A percentile compares a stretch with the other conserved stretches of the same genome.
These are phyloP conservation scores for Cephus pulcher DNA, from an alignment of 2,888 invertebrate species.

Conservation along the genomic window DNA sequence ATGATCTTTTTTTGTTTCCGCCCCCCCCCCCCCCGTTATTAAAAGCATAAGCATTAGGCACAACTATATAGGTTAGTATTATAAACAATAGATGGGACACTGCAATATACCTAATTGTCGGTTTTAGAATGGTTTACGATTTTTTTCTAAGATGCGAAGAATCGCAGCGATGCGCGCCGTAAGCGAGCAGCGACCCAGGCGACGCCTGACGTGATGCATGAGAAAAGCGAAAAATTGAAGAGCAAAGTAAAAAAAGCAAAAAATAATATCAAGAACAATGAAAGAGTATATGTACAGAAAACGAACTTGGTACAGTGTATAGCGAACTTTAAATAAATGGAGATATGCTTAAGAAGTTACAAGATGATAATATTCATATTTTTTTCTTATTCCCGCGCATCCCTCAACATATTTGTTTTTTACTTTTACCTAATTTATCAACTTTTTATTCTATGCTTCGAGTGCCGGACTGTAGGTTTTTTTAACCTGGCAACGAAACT, in stretches of 20 bases:
- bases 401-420: background rate
- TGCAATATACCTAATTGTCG: conserved; percentile 65
- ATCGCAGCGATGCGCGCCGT: conserved; percentile 27
- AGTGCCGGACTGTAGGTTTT: background rate
- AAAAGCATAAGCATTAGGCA: background rate
- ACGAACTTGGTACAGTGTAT: conserved; percentile 51
- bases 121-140: conserved; percentile 61
- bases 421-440: no score
- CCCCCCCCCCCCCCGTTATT: background rate
- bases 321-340: conserved; percentile 62
- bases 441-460: background rate
- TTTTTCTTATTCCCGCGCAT: background rate
- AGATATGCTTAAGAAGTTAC: conserved; percentile 37
- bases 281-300: conserved; percentile 28
- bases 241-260: conserved; percentile 8
- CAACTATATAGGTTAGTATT: background rate
- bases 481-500: background rate
- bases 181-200: conserved; percentile 2
- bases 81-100: conserved; percentile 58
- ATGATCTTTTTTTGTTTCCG: conserved; percentile 22
- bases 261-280: background rate
- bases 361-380: background rate
- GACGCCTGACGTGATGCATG: background rate
- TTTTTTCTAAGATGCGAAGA: conserved; percentile 51
- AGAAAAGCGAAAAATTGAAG: background rate